Base-by-base conservation (phyloP, 2,797 vertebrate genomes). In the Graptemys geographica region DNA sequence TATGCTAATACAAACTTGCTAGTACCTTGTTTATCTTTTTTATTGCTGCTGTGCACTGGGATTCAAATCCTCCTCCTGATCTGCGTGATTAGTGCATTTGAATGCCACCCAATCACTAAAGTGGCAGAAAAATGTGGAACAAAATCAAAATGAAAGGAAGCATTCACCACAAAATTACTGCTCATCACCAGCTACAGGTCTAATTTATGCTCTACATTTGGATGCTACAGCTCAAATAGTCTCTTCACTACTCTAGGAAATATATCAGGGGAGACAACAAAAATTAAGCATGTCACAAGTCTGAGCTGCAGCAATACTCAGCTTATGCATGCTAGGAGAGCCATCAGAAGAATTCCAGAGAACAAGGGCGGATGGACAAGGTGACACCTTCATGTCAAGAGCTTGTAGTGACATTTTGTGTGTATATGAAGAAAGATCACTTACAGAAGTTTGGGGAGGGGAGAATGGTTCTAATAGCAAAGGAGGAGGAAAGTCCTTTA, bases 11-110 rank as follows among this genome's bases (percentile, higher is more conserved):
- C 4, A 85, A 94, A 92, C 84, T 95, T 92, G 41, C 12, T 78
- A n/a, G 92, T 80, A 93, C 90, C 94, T 96, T 92, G 59, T 16
- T 90, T 96, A 97, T 93, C 95, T 94, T 96, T 93, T 79, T 83
- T 86, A 84, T 88, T 92, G 89, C 89, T 95, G 65, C 19, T 57
- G 23, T 84, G 90, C 87, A 90, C 27, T 83, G 94, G 23, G 87
- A 91, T 89, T 90, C 89, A 97, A 96, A 96, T 93, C 95, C 94
- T 91, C 69, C 90, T 96, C 82, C 84, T 91, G 33, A 94, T 69
- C 84, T 47, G n/a, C 90, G 90, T 94, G 82, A 92, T 96, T 90
- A 95, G 80, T 83, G 82, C 52, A 90, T 55, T 92, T 91, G 69
- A 97, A 97, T 86, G 74, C 91, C 44, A 94, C 90, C 27, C 87